Base-by-base conservation (phyloP, 2,113 vertebrate genomes). In the Etheostoma spectabile region DNA sequence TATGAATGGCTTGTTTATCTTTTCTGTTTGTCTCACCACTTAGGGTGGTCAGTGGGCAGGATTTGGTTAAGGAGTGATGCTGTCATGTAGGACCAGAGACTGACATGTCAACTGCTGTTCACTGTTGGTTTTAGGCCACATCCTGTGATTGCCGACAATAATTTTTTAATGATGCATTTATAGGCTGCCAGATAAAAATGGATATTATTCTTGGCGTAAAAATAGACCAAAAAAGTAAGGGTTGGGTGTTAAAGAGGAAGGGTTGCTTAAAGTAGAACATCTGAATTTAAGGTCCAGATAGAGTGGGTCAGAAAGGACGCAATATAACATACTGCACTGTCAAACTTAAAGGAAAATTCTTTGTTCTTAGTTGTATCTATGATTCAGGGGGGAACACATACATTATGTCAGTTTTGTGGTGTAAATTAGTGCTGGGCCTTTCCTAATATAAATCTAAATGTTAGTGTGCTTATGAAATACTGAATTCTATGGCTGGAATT, bases 61-160 rank as follows among this genome's bases (percentile, higher is more conserved):
- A 19, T 24, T 22, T 30, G 66, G 51, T 16, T 33, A 33, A 53
- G 57, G 71, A 74, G 49, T 52, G 72, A 52, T 3, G 12, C 70
- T 42, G 76, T 57, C 77, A 78, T 11, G 38, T 21, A 30, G 42
- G 69, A 78, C 83, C 68, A 80, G 57, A 66, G 18, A 42, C 30
- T 57, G 75, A 88, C 82, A 65, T 46, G 3, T 84, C 71, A 74
- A 63, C 89, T 85, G 81, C 71, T 88, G 73, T 65, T 82, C 76
- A 15, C 66, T 49, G 53, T 35, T 74, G 79, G 84, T 71, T 68
- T 77, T 42, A 16, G 53, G 60, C 85, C 56, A 63, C 62, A 74
- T 82, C 75, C 52, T 71, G 70, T 74, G 76, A 86, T 86, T 82
- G 64, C 66, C 74, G 30, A 67, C 33, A n/a, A n/a, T n/a, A 8